Base-by-base conservation (phyloP, 2,113 vertebrate genomes). In the Scomber colias region DNA sequence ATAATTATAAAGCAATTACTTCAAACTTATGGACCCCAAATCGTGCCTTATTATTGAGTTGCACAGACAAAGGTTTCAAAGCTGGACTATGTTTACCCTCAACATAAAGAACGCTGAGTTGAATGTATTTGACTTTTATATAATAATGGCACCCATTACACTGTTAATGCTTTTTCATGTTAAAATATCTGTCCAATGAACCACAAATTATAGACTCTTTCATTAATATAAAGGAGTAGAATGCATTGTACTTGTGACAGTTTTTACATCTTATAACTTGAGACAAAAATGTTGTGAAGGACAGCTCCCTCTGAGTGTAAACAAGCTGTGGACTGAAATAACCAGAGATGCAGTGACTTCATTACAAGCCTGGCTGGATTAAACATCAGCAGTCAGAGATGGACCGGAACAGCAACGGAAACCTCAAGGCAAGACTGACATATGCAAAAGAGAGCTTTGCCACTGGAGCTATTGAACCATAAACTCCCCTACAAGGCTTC, bases 381-480 rank as follows among this genome's bases (percentile, higher is more conserved):
- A 48, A 55, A 54, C 11, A 1, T 63, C 62, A 64, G 45, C 1
- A n/a, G 70, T 76, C 68, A 72, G 27, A 57, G 17, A 53, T 4
- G 1, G 12, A 82, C 30, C 4, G 45, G 65, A 77, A 65, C 30
- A 66, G 46, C 61, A 57, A 16, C 56, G 19, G 11, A 78, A 70
- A 63, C 76, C 76, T 65, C 14, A 49, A 83, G 79, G 79, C 45
- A 4, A 64, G 14, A 30, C 56, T 75, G 84, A 60, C 71, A 72
- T 77, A 78, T 80, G 79, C 11, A 59, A 78, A 84, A 40, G 55
- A 81, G 60, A 45, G 10, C 27, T 53, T n/a, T 50, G 63, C 45
- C 46, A 56, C 53, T 17, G 19, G 13, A 85, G 24, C 48, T n/a
- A 46, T 48, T n/a, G 75, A 75, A 61, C 63, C 78, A 55, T 83